These are phyloP conservation scores for Rhopalosiphum padi DNA, from an alignment of 1,140 invertebrate genomes.

Conservation along the genomic window DNA sequence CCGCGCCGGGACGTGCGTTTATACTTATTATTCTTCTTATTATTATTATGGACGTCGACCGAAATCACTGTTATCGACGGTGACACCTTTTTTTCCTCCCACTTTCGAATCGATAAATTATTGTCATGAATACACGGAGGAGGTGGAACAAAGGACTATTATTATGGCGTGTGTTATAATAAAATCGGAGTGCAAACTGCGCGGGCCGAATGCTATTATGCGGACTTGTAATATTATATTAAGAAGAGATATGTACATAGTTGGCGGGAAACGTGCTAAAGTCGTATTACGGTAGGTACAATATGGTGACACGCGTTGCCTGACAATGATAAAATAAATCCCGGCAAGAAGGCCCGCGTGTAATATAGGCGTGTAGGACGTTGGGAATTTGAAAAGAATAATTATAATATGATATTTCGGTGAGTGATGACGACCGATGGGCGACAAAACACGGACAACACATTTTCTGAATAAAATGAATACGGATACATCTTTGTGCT, in stretches of 20 bases:
- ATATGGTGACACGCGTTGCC: neutral
- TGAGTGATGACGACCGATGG: neutral
- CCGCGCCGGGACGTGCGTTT: neutral
- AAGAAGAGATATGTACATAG: neutral
- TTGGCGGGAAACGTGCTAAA: neutral
- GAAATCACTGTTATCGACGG: neutral
- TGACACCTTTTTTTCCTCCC: neutral
- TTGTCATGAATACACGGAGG: neutral
- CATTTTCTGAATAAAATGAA: neutral
- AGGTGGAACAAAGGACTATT: neutral
- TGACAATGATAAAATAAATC: neutral
- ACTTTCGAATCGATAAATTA: neutral
- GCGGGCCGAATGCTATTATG: neutral
- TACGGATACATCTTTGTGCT: neutral
- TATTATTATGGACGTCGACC: neutral
- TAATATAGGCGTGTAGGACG: neutral
- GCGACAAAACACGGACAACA: too few species aligned
- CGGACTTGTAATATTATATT: neutral
- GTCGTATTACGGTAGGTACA: neutral
- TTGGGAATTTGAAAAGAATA: neutral
- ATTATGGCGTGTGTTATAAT: neutral
- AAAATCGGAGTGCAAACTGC: neutral
- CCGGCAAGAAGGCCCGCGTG: neutral
- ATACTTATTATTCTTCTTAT: neutral
- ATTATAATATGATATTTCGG: neutral